Conservation (phyloP, 64 coral and sea anemone species). For the Pocillopora verrucosa region DNA sequence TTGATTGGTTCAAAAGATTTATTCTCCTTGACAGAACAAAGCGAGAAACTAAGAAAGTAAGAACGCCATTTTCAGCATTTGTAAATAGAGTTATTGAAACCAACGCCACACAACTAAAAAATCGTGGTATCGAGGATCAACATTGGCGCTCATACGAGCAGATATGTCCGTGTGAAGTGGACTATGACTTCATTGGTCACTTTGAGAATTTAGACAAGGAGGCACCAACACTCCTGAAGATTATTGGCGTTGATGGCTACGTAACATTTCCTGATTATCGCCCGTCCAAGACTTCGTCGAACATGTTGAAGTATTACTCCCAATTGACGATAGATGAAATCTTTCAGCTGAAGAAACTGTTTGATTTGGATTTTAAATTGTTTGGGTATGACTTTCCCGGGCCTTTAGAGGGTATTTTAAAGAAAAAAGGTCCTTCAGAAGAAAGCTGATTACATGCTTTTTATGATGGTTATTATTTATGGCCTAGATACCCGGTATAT, state of each 20-base stretch:
- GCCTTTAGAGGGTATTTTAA: background rate
- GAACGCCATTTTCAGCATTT: background rate
- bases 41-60: background rate
- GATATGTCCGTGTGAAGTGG: slow-evolving; percentile 35
- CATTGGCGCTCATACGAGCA: slow-evolving; percentile 34
- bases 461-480: background rate
- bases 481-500: no score
- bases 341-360: background rate
- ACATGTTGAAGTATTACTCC: slow-evolving; percentile 11
- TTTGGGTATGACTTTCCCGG: slow-evolving; percentile 30
- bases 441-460: background rate
- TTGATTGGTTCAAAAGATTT: background rate
- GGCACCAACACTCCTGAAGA: slow-evolving; percentile 4
- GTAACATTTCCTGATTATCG: slow-evolving; percentile 19
- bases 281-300: background rate
- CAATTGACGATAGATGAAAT: slow-evolving; percentile 16
- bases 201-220: slow-evolving; percentile 18
- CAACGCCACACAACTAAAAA: background rate
- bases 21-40: background rate
- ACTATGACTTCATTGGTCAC: slow-evolving; percentile 38
- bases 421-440: background rate
- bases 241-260: background rate
- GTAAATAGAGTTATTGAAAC: background rate
- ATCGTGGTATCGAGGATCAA: background rate
- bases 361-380: slow-evolving; percentile 24